Base-by-base conservation (phyloP, 1,140 invertebrate genomes). In the Oncopodura yosiiana region DNA sequence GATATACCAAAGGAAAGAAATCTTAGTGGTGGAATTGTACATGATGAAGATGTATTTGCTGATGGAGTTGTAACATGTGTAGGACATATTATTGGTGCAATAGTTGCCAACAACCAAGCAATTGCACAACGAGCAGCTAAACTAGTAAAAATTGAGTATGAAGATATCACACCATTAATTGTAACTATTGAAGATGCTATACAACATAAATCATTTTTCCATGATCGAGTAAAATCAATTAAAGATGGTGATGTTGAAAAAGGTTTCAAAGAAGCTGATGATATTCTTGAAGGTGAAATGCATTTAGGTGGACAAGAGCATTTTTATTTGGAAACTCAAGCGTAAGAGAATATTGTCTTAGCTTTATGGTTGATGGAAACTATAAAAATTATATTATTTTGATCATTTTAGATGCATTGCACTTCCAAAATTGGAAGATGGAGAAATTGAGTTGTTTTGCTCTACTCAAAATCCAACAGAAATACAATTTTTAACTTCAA, bases 141-240 rank as follows among this genome's bases (percentile, higher is more conserved):
- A 62, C 63, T 79, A 51, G 85, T 93, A 4, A 76, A 79, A 66
- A 72, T 93, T 2, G 71, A 76, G 19, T 92, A 92, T 66, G 79
- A 88, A 69, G 79, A 84, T 51, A 57, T 87, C 11, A 53, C 76
- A 29, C 86, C 87, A 1, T 67, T 86, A 2, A 83, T 94, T 44
- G 71, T 94, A 46, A 84, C 83, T 5, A 88, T 94, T 56, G 82
- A 93, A 69, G 79, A 92, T 66, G 88, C 88, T 1, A 87, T 92
- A 30, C 69, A 72, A 60, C 71, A 80, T 27, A 73, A 82, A 34
- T 87, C 86, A 0, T 90, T 76, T 62, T 81, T 77, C 64, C 63
- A 74, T 8, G 71, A 70, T 0, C 60, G 36, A 36, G 60, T 6
- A 21, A 49, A 37, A 59, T 43, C 46, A 0, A 38, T 66, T 3